These are phyloP conservation scores for Muschampia plurimacula DNA, from an alignment of 2,888 invertebrate genomes.

Conservation along the genomic window DNA sequence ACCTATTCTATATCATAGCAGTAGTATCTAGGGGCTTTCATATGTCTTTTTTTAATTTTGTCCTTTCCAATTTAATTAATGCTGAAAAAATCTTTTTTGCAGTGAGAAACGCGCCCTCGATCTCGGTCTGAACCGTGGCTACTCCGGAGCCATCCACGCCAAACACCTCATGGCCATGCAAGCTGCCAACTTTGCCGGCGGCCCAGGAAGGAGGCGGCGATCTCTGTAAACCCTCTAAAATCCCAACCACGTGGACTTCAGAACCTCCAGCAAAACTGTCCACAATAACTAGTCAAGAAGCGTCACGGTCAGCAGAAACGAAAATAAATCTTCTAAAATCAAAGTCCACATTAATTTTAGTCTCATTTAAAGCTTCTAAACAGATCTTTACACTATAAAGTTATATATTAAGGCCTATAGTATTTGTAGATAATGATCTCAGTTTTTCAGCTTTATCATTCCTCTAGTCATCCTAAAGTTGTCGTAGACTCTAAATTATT, in stretches of 20 bases:
- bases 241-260: slow-evolving; percentile 20
- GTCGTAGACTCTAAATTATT: slow-evolving; percentile 24
- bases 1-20: no score
- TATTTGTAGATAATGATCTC: slow-evolving; percentile 36
- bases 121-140: slow-evolving; percentile 94
- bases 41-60: no score
- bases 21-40: no score
- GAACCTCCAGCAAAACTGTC: slow-evolving; percentile 14
- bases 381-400: slow-evolving; percentile 26
- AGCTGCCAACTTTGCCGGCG: slow-evolving; percentile 95
- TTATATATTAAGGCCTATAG: slow-evolving; percentile 32
- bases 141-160: slow-evolving; percentile 95
- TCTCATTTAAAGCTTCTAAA: slow-evolving; percentile 30
- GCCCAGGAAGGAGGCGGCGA: slow-evolving; percentile 95
- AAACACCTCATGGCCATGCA: slow-evolving; percentile 96
- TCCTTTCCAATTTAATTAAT: no score
- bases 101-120: slow-evolving; percentile 95
- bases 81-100: slow-evolving; percentile 43
- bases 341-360: slow-evolving; percentile 28
- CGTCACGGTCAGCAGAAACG: slow-evolving; percentile 14
- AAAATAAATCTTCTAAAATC: slow-evolving; percentile 16
- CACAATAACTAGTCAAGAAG: slow-evolving; percentile 26
- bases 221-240: slow-evolving; percentile 21
- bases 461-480: slow-evolving; percentile 37
- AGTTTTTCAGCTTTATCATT: slow-evolving; percentile 36